Conservation (phyloP, 2,797 vertebrate genomes). For the Pyrocephalus nanus region DNA sequence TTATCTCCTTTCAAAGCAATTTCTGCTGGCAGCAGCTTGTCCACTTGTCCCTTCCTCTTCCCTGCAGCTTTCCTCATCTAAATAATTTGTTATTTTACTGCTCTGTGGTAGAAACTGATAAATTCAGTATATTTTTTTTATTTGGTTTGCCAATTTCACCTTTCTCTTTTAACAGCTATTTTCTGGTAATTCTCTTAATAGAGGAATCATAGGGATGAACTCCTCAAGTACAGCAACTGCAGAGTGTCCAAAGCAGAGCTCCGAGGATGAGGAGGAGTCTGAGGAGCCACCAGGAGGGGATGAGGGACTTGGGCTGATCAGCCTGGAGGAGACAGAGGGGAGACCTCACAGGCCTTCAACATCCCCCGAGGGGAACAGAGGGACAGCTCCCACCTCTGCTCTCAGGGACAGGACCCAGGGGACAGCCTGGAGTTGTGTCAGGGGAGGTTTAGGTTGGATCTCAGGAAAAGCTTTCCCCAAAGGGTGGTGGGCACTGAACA, state of each 20-base stretch:
- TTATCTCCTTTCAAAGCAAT: background rate
- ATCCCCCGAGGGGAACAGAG: background rate
- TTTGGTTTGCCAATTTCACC: background rate
- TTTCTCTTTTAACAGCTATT: background rate
- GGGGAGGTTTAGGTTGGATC: background rate
- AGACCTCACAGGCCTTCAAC: background rate
- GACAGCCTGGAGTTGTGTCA: background rate
- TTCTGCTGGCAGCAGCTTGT: background rate
- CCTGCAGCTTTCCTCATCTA: background rate
- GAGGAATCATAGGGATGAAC: background rate
- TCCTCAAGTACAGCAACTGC: background rate
- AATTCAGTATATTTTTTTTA: background rate
- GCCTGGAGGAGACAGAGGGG: background rate
- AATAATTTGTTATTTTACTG: background rate
- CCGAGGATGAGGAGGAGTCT: no score
- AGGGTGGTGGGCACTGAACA: background rate
- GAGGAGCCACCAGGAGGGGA: background rate
- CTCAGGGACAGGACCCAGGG: background rate
- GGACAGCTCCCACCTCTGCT: background rate
- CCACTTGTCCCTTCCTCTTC: background rate
- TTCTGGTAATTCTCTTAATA: background rate
- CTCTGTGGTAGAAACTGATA: background rate
- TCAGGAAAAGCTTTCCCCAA: background rate
- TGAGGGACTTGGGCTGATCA: background rate
- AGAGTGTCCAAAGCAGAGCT: background rate